Evolutionary conservation across 2,888 invertebrate genomes (phyloP), one percentile per base, ranked within the genome.

Genomic region (Drosophila barbarae): DNA sequence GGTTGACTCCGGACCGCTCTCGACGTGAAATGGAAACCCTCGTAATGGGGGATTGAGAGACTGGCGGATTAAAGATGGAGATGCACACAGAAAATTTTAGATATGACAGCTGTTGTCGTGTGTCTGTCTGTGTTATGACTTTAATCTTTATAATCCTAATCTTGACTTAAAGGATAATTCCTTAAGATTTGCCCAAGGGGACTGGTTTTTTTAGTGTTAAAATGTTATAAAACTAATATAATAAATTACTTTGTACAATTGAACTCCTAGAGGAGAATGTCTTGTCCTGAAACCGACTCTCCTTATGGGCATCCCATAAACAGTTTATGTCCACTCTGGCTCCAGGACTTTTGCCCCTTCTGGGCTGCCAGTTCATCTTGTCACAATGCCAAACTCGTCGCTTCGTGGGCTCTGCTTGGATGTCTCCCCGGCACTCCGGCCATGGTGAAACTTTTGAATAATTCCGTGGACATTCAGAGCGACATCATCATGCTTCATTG

Each of bases 1-100:
- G 61, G 53, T 57, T 63, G 68, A 64, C 54, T 61, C 70, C 47
- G 59, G 55, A 3, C 36, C 53, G 60, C 59, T 59, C 54, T 50
- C 47, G 59, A 55, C 55, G 49, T 56, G 75, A 76, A 80, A 83
- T 80, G 83, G 74, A 80, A 68, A 74, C 67, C 58, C 30, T 32
- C 38, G 13, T 26, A 30, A 52, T 39, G 39, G 44, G 8, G 38
- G 28, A 65, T 32, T 39, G 51, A 55, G 50, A 13, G 66, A 55
- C 42, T 32, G 42, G 9, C 35, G 35, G 46, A 32, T 15, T 10
- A 32, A 9, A 23, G 35, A 28, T 39, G 46, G 36, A 2, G 34
- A 26, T 15, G n/a, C 5, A 18, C 13, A 18, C 23, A 28, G 30
- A 10, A 32, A 39, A 32, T 7, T 5, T 15, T 10, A 10, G 28